phyloP scores from a whole-genome alignment of 92 coral and sea anemone species.

The Phenganax marumi region DNA sequence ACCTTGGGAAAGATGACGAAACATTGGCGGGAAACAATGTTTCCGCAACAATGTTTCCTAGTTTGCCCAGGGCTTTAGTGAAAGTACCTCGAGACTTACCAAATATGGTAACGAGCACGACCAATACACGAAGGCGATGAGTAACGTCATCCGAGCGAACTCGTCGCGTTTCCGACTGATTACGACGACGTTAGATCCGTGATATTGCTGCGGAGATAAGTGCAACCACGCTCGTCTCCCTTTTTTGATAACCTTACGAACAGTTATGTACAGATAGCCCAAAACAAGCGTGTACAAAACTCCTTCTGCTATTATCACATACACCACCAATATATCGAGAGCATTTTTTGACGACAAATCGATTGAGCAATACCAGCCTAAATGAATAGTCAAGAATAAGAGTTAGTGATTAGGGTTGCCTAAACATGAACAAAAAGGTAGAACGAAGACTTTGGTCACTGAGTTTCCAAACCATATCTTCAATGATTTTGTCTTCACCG shows the following conservation, averaged over 20 bases:
- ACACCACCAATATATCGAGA: conserved; percentile 60
- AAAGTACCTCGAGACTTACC: conserved; percentile 77
- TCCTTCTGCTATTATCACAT: conserved; percentile 72
- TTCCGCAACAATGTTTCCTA: too few species aligned
- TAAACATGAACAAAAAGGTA: too few species aligned
- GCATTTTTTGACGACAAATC: conserved; percentile 60
- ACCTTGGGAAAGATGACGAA: neutral
- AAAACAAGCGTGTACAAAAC: conserved; percentile 56
- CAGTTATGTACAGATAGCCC: conserved; percentile 61
- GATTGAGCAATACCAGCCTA: conserved; percentile 67
- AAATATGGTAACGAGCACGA: conserved; percentile 78
- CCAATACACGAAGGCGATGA: conserved; percentile 72
- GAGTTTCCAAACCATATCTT: too few species aligned
- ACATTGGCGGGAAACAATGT: too few species aligned
- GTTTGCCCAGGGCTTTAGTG: too few species aligned
- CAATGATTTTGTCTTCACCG: too few species aligned
- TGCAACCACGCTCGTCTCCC: conserved; percentile 57
- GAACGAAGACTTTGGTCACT: too few species aligned
- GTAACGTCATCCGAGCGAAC: conserved; percentile 72
- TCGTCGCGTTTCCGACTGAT: conserved; percentile 65
- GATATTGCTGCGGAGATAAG: conserved; percentile 56
- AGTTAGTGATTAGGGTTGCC: too few species aligned
- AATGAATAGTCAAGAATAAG: too few species aligned
- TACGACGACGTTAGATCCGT: conserved; percentile 59
- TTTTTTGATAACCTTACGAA: conserved; percentile 54